Conservation (phyloP, 1,140 invertebrate species). For the Ditylenchus dipsaci region DNA sequence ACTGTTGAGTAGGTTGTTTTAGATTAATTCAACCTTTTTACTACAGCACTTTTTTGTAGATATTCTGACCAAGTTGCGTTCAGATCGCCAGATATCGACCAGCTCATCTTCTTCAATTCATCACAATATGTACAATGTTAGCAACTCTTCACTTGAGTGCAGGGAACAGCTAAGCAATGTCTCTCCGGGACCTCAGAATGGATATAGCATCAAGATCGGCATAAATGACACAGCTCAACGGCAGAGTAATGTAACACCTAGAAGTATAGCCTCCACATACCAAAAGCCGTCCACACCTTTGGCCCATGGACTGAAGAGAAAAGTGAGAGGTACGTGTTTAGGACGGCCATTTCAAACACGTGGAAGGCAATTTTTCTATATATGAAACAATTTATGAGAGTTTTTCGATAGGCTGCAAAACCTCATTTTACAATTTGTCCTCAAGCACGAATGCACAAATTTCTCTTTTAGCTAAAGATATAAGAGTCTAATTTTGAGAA, state of each 20-base stretch:
- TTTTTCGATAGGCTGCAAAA: too few relatives aligned
- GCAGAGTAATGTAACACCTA: neutral
- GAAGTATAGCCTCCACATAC: neutral
- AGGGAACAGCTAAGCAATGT: constrained; percentile 2
- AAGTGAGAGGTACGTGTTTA: constrained; percentile 3
- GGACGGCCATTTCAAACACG: too few relatives aligned
- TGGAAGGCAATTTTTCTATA: too few relatives aligned
- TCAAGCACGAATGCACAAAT: too few relatives aligned
- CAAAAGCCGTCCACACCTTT: constrained; percentile 10
- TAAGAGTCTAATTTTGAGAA: too few relatives aligned
- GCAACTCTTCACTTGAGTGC: constrained; percentile 10
- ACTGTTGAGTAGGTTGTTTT: constrained; percentile 16
- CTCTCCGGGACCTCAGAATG: constrained; percentile 17
- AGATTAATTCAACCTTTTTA: neutral
- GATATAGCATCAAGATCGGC: neutral
- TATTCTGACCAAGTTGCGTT: constrained; percentile 24
- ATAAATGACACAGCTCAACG: constrained; percentile 6
- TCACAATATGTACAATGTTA: too few relatives aligned
- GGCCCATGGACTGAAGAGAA: constrained; percentile 24
- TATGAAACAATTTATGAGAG: too few relatives aligned
- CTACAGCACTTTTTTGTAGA: constrained; percentile 16
- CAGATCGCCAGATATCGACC: neutral
- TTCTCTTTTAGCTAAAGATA: too few relatives aligned
- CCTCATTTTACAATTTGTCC: too few relatives aligned
- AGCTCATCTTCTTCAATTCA: too few relatives aligned